Evolutionary conservation across 2,888 invertebrate genomes (phyloP), one percentile per base, ranked within the genome.

Genomic region (Gymnoscelis rufifasciata): DNA sequence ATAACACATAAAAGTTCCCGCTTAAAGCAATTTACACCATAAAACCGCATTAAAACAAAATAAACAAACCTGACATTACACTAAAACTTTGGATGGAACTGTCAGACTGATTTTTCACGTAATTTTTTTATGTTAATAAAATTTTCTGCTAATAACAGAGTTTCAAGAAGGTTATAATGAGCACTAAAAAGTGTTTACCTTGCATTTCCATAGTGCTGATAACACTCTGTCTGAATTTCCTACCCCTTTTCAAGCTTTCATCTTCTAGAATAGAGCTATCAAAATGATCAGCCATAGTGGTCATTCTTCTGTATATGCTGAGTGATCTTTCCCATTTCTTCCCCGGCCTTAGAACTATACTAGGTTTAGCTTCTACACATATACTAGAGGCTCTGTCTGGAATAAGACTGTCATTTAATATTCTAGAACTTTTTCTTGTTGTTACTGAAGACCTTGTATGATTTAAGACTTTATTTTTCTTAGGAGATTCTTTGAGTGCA

Each of bases 301-400:
- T 88, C 67, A 88, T 80, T 62, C 87, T 83, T 54, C 83, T 90
- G 61, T 90, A 89, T 50, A 90, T 89, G 51, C 90, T 90, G 3
- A 93, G 64, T 0, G 93, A 92, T 62, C 92, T 89, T 38, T 91
- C 90, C 92, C 93, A 93, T 64, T 90, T 87, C 66, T 92, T 93
- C 0, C 93, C 93, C 7, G 93, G 90, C 56, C 90, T 90, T 1
- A 93, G 69, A 7, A 88, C 75, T 55, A 91, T 78, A 1, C 57
- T 63, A 37, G 68, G 70, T 59, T 75, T 80, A 13, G 47, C n/a
- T 15, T 73, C 72, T 39, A 52, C 53, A 24, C 47, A 54, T 24
- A 46, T 52, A 26, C 53, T 54, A 43, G 51, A 55, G 35, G 46
- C 56, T 43, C 27, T 47, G 11, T 53, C 56, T 14, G 47, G 48